Conservation (phyloP, 2,888 invertebrate species). For the Gortyna flavago region DNA sequence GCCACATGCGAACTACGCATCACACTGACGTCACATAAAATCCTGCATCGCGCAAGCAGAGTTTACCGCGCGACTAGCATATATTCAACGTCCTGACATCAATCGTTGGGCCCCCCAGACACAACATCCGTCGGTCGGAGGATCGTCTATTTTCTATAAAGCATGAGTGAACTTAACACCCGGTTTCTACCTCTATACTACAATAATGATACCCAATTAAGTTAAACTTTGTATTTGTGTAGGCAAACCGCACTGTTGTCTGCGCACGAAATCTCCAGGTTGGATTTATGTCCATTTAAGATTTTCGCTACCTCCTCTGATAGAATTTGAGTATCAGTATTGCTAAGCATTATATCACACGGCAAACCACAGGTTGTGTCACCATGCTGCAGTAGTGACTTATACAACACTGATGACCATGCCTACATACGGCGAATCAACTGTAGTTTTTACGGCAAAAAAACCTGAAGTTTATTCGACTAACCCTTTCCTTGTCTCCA, state of each 20-base stretch:
- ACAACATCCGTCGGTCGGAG: too few species aligned
- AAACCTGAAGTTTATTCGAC: conserved; percentile 47
- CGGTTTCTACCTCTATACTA: too few species aligned
- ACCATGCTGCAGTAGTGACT: not conserved
- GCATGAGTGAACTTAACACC: too few species aligned
- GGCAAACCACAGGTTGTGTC: too few species aligned
- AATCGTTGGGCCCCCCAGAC: too few species aligned
- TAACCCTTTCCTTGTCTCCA: not conserved
- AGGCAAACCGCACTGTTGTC: not conserved
- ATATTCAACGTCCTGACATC: too few species aligned
- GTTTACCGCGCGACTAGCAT: too few species aligned
- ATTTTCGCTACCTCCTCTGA: not conserved
- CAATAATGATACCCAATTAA: not conserved
- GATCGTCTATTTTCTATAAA: too few species aligned
- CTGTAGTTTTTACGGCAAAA: not conserved
- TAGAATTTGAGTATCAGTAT: not conserved
- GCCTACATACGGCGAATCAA: not conserved
- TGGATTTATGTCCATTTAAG: not conserved
- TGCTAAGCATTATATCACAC: not conserved
- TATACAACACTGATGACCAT: not conserved
- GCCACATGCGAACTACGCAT: too few species aligned
- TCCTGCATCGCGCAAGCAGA: too few species aligned
- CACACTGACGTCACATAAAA: too few species aligned
- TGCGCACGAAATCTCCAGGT: not conserved
- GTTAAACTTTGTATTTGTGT: not conserved